phyloP scores from a whole-genome alignment of 2,888 invertebrate species.

The Scrobipalpa atriplicella region DNA sequence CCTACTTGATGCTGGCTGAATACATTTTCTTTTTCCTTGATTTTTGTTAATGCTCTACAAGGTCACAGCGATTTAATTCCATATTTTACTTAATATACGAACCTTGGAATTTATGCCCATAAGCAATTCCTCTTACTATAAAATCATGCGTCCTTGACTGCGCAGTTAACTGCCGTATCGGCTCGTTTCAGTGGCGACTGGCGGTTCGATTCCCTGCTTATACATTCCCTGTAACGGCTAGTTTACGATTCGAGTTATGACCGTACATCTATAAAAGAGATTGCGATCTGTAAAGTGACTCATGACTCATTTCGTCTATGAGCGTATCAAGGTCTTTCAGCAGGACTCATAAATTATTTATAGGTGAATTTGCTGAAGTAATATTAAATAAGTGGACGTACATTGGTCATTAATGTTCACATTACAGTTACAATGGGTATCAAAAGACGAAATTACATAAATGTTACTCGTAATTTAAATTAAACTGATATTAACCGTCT shows the following conservation, averaged over 20 bases:
- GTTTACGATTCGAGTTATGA: slow-evolving; percentile 58
- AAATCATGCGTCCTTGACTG: slow-evolving; percentile 8
- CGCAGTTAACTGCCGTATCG: neutral
- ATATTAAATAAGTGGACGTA: too few species aligned
- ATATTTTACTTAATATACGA: neutral
- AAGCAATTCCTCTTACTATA: slow-evolving; percentile 15
- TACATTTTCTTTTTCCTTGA: neutral
- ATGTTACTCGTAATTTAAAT: too few species aligned
- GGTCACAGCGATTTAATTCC: neutral
- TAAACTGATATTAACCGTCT: too few species aligned
- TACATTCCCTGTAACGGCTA: slow-evolving; percentile 54
- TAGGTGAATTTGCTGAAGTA: neutral
- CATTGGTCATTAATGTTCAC: too few species aligned
- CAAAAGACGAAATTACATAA: too few species aligned
- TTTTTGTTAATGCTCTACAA: neutral
- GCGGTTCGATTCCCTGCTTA: slow-evolving; percentile 41
- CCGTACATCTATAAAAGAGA: slow-evolving; percentile 56
- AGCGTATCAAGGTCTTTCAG: neutral
- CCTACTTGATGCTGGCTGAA: neutral
- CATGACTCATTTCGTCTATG: slow-evolving; percentile 29
- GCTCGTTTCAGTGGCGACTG: neutral
- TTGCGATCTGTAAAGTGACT: slow-evolving; percentile 53
- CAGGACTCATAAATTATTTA: neutral
- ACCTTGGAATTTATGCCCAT: neutral
- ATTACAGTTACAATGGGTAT: too few species aligned